Evolutionary conservation across 1,140 invertebrate genomes (phyloP), one percentile per base, ranked within the genome.

Genomic region (Musca vetustissima): DNA sequence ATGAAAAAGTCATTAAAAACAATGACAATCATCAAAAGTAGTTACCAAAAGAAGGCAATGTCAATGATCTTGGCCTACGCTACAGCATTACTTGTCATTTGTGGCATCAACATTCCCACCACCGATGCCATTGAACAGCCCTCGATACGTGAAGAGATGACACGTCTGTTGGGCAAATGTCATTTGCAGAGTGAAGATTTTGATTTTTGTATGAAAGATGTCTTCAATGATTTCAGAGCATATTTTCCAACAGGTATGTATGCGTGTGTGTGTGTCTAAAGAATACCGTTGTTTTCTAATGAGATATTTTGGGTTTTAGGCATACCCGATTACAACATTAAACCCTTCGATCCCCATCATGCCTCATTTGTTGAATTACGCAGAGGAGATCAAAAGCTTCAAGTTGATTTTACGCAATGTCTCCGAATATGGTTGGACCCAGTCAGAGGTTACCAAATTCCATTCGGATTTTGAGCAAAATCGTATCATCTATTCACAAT

Each of bases 321-420:
- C 69, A 82, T 93, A n/a, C 86, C 89, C 0, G 87, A 90, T 72
- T 88, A 90, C 74, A 87, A 89, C 43, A 86, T 93, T 0, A 84
- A 85, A 1, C 87, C 92, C 0, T 93, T 93, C 74, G 92, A 94
- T 80, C 92, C 92, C 0, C 92, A 92, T 79, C 89, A 86, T 68
- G 88, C 89, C 0, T 83, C 85, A 24, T 89, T 90, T 76, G 85
- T 93, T 6, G 85, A 86, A 4, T 88, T 90, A 67, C 84, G 83
- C 21, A 85, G 89, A 8, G 88, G 89, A 24, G 83, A 88, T 36
- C 80, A 84, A 0, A 87, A 86, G 84, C 19, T 93, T 92, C 74
- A 88, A 85, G 15, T 84, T 94, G 4, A 88, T 85, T n/a, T 83
- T 94, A 53, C 86, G 82, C 57, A 89, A 93, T 75, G 89, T 93